Evolutionary conservation across 2,113 vertebrate species (phyloP).

Genomic region (human): GRCh38 chr7:115237501-115238000

Average conservation of each 20-base stretch:
- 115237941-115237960: constrained; percentile 79
- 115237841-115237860: constrained; percentile 75
- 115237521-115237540: constrained; percentile 28
- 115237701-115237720: constrained; percentile 36
- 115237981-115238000: constrained; percentile 81
- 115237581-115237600: not conserved
- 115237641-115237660: not conserved
- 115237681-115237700: constrained; percentile 26
- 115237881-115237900: constrained; percentile 78
- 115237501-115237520: not conserved
- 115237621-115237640: constrained; percentile 45
- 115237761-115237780: constrained; percentile 57
- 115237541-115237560: not conserved
- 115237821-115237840: constrained; percentile 78
- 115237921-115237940: constrained; percentile 79
- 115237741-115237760: constrained; percentile 57
- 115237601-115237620: not conserved
- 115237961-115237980: constrained; percentile 82
- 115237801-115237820: constrained; percentile 59
- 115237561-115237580: constrained; percentile 37
- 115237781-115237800: constrained; percentile 69
- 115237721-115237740: constrained; percentile 57
- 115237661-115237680: constrained; percentile 21
- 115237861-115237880: constrained; percentile 69
- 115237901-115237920: constrained; percentile 62